These are phyloP conservation scores for Spheniscus mendiculus DNA, from an alignment of 2,113 vertebrate genomes.

Conservation along the genomic window DNA sequence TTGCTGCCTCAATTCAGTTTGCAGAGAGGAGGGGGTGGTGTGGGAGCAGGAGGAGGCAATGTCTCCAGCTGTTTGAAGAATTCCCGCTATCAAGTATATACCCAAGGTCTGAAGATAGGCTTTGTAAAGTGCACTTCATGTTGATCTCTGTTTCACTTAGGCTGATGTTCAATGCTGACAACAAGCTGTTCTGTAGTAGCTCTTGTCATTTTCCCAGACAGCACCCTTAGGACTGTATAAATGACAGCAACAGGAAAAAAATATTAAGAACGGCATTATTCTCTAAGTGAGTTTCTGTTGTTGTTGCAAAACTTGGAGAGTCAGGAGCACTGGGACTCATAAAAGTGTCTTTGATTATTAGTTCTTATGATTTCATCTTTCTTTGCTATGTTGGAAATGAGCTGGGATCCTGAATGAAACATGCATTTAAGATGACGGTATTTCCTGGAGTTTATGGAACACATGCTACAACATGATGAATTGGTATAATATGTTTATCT, in stretches of 20 bases:
- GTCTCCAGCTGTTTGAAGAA: slow-evolving; percentile 30
- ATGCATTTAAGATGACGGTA: neutral
- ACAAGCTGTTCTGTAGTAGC: slow-evolving; percentile 25
- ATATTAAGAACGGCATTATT: slow-evolving; percentile 24
- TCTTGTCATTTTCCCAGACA: slow-evolving; percentile 48
- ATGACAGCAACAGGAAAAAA: slow-evolving; percentile 9
- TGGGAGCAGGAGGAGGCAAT: neutral
- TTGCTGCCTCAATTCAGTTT: neutral
- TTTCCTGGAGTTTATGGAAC: neutral
- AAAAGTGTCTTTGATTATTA: slow-evolving; percentile 57
- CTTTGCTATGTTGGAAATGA: neutral
- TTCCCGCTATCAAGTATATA: neutral
- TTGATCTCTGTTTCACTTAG: slow-evolving; percentile 41
- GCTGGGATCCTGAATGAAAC: neutral
- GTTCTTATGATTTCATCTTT: neutral
- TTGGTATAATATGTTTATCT: neutral
- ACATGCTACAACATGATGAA: neutral
- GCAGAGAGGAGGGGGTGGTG: neutral
- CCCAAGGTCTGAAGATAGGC: neutral
- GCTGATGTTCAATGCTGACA: neutral
- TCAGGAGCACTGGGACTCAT: slow-evolving; percentile 7
- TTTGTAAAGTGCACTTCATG: slow-evolving; percentile 22
- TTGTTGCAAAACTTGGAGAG: slow-evolving; percentile 32
- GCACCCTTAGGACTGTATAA: slow-evolving; percentile 37
- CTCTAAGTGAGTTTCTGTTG: slow-evolving; percentile 22